Evolutionary conservation across 2,888 invertebrate species (phyloP), one percentile per base, ranked within the genome.

Genomic region (Stenolophus ochropezus): DNA sequence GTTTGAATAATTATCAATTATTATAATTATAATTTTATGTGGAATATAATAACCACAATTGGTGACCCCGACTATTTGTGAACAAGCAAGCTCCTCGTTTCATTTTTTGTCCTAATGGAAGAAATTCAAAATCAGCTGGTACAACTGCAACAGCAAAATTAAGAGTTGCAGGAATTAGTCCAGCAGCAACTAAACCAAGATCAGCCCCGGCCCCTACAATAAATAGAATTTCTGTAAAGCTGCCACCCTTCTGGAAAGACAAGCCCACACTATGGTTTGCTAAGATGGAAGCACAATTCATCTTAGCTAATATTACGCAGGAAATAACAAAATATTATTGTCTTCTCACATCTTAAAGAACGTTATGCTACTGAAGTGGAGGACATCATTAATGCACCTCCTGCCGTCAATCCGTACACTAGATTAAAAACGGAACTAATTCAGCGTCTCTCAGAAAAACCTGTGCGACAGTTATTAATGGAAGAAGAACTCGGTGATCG

Each of bases 381-480:
- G 8, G 85, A 85, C 51, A 77, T 86, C 0, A 83, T 86, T 0
- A 11, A 74, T 1, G 79, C 42, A 3, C 84, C 84, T 1, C 85
- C 85, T 3, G 56, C 11, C 1, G 14, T 8, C 8, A 75, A 56
- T 16, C 82, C 82, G n/a, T 84, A 84, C 58, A 51, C 47, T 0
- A 69, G 4, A 4, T 16, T 86, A 0, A 86, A 85, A 53, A 14
- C 42, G 0, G 83, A 84, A 27, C 71, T 86, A 0, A 84, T 85
- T 2, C 27, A 74, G 0, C 82, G 85, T 1, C 79, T 84, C 3
- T 81, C 83, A 4, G 2, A 83, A 4, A 71, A 83, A 23, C 82
- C 82, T 11, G 83, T 84, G 1, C 81, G 81, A 11, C 82, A 58
- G 23, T 8, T 84, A 1, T 80, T 85, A 0, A 84, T 84, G 47